Evolutionary conservation across 2,113 vertebrate genomes (phyloP).

Genomic region (Cinclus cinclus): DNA sequence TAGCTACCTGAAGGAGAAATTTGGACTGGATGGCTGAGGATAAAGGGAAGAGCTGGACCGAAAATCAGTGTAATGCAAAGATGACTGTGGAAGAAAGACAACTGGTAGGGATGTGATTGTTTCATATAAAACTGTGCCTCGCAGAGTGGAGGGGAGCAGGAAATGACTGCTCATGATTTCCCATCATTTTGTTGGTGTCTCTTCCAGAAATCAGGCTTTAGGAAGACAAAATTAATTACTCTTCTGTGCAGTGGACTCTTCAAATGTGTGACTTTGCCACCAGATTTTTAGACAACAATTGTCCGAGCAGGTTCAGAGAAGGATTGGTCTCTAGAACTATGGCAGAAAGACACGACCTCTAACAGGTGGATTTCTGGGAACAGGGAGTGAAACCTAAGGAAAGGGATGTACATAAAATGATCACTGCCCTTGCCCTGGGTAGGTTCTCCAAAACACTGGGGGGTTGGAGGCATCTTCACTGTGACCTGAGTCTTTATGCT

Average conservation of each 20-base stretch:
- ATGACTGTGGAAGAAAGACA: neutral
- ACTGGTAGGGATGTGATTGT: accelerated
- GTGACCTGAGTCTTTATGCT: neutral
- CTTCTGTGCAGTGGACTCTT: neutral
- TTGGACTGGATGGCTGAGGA: neutral
- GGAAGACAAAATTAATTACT: neutral
- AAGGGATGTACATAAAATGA: neutral
- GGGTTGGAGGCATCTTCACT: neutral
- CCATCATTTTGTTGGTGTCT: neutral
- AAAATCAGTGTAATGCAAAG: neutral
- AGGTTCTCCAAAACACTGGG: neutral
- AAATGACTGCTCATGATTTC: neutral
- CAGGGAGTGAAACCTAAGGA: neutral
- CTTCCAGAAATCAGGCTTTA: neutral
- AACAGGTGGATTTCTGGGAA: neutral
- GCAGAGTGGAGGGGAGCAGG: neutral
- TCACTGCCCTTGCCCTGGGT: neutral
- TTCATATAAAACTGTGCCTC: neutral
- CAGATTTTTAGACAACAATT: neutral
- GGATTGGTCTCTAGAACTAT: neutral
- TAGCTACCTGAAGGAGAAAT: neutral
- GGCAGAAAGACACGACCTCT: accelerated
- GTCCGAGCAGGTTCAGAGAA: neutral
- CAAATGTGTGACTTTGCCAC: neutral
- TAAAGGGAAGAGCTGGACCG: neutral